Conservation (phyloP, 2,888 invertebrate genomes). For the Catotricha subobsoleta region DNA sequence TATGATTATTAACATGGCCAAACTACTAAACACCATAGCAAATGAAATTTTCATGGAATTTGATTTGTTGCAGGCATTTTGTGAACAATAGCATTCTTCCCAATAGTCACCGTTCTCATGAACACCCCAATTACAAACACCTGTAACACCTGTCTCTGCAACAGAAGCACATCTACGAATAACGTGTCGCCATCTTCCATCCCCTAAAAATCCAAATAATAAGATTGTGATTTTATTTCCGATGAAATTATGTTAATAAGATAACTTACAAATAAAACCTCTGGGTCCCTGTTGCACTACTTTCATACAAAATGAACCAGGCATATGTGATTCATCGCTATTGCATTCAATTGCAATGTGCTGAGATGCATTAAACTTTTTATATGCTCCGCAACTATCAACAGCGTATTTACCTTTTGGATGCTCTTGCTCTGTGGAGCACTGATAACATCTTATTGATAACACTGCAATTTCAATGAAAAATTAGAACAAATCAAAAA, state of each 20-base stretch:
- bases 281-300: conserved; percentile 82
- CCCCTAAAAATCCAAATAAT: conserved; percentile 44
- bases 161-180: conserved; percentile 78
- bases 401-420: conserved; percentile 54
- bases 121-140: conserved; percentile 93
- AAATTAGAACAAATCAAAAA: neutral
- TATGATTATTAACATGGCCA: no score
- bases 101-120: conserved; percentile 88
- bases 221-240: neutral
- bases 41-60: conserved; percentile 3
- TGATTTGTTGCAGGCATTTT: conserved; percentile 63
- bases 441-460: conserved; percentile 63
- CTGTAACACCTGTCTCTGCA: conserved; percentile 61
- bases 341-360: conserved; percentile 87
- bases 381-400: conserved; percentile 82
- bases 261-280: conserved; percentile 78
- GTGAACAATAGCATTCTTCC: conserved; percentile 92
- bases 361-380: conserved; percentile 60
- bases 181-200: conserved; percentile 85
- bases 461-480: conserved; percentile 6
- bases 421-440: conserved; percentile 74
- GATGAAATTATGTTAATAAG: neutral
- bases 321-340: conserved; percentile 83
- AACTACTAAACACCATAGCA: neutral
- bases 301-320: conserved; percentile 94